Percentiles rank a stretch among this genome's conserved stretches.
These are phyloP conservation scores for Acrobasis suavella DNA, from an alignment of 2,888 invertebrate species.

Conservation along the genomic window DNA sequence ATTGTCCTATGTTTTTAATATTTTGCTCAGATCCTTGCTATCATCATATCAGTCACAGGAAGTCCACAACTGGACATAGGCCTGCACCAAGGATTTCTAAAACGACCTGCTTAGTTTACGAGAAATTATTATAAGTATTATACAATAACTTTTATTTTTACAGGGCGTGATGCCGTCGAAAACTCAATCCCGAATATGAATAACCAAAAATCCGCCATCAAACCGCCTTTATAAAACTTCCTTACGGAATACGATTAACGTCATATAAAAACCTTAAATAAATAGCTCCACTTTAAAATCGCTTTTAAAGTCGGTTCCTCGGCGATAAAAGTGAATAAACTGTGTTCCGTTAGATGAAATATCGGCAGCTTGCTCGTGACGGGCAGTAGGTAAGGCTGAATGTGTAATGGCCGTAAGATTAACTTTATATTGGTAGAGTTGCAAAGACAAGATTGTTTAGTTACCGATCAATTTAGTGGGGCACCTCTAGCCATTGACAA, in stretches of 20 bases:
- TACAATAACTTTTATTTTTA: no score
- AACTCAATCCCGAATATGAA: neutral
- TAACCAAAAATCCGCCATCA: neutral
- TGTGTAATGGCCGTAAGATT: conserved; percentile 18
- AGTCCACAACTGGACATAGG: no score
- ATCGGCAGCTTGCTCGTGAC: conserved; percentile 22
- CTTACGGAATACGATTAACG: neutral
- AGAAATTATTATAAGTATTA: no score
- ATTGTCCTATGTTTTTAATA: no score
- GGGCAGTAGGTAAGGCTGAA: conserved; percentile 26
- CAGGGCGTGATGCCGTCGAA: neutral
- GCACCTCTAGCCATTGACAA: no score
- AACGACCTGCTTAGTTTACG: no score
- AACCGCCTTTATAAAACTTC: neutral
- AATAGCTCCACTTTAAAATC: conserved; percentile 20
- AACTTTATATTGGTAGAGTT: neutral
- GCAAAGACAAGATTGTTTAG: neutral
- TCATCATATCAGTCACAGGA: no score
- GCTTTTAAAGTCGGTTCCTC: conserved; percentile 19
- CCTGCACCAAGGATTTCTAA: no score
- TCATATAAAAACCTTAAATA: conserved; percentile 17
- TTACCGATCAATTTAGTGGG: no score
- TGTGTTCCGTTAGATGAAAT: conserved; percentile 28
- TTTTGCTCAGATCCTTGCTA: no score
- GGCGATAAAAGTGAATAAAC: conserved; percentile 25